phyloP scores from a whole-genome alignment of 2,888 invertebrate species.

The Eristalis arbustorum region DNA sequence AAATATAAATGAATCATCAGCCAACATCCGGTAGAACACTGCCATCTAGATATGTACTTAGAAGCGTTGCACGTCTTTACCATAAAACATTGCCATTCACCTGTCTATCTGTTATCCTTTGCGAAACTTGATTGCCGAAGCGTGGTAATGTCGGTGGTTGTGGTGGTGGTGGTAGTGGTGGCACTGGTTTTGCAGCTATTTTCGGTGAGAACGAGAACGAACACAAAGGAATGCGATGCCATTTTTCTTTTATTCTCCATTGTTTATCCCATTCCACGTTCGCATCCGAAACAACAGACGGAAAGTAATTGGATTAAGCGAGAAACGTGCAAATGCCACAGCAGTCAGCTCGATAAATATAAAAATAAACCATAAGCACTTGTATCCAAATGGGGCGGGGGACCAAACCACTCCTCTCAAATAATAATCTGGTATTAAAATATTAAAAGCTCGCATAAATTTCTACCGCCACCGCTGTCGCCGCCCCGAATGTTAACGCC shows the following conservation, averaged over 20 bases:
- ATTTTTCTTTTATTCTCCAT: conserved; percentile 14
- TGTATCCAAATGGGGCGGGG: background rate
- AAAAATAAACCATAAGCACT: background rate
- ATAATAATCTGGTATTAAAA: conserved; percentile 62
- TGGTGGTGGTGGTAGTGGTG: background rate
- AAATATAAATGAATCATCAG: conserved; percentile 56
- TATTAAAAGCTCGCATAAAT: conserved; percentile 67
- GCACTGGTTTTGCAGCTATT: conserved; percentile 1
- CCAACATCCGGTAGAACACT: background rate
- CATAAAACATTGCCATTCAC: conserved; percentile 64
- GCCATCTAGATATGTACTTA: conserved; percentile 17
- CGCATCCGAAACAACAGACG: conserved; percentile 46
- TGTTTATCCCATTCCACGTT: conserved; percentile 15
- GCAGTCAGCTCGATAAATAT: background rate
- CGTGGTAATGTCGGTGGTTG: background rate
- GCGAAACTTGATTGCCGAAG: conserved; percentile 43
- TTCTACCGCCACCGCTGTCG: background rate
- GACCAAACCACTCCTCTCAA: conserved; percentile 27
- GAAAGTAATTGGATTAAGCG: conserved; percentile 67
- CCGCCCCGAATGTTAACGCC: background rate
- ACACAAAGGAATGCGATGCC: conserved; percentile 8
- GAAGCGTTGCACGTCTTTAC: conserved; percentile 65
- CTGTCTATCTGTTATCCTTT: conserved; percentile 64
- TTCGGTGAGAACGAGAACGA: conserved; percentile 5
- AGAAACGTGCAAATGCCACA: conserved; percentile 31